Percentiles rank a stretch among this genome's conserved stretches.
phyloP scores from a whole-genome alignment of 64 coral and sea anemone genomes.

The Platygyra sinensis region DNA sequence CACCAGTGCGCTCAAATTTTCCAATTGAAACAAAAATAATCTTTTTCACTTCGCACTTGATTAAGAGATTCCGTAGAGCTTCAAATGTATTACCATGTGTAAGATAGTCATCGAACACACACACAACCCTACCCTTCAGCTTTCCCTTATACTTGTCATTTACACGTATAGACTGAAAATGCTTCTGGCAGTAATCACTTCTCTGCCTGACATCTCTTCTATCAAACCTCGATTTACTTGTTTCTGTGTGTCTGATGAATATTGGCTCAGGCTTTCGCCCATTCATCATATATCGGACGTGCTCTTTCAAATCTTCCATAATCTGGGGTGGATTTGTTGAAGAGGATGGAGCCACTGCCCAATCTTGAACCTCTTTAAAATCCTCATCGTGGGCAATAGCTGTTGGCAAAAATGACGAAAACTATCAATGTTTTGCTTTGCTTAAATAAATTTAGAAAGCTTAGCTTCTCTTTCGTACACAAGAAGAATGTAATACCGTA shows the following conservation, averaged over 20 bases:
- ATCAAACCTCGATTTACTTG: conserved; percentile 30
- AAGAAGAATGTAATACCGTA: no score
- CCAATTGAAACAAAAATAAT: conserved; percentile 75
- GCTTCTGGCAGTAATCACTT: conserved; percentile 45
- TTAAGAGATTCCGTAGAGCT: conserved; percentile 42
- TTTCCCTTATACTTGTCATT: conserved; percentile 34
- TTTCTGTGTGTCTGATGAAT: conserved; percentile 34
- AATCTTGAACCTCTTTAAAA: conserved; percentile 57
- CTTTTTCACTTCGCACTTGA: conserved; percentile 46
- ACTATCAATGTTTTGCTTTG: neutral
- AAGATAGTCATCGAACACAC: conserved; percentile 66
- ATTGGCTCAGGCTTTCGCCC: conserved; percentile 37
- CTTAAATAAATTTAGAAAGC: neutral
- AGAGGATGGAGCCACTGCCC: conserved; percentile 61
- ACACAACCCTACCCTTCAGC: conserved; percentile 59
- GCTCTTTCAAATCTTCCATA: conserved; percentile 54
- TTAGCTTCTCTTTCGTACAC: no score
- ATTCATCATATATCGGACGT: conserved; percentile 52
- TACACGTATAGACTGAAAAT: conserved; percentile 49
- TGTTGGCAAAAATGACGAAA: neutral
- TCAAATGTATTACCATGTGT: conserved; percentile 52
- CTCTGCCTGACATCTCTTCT: neutral
- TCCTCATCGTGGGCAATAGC: conserved; percentile 66
- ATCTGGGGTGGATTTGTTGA: conserved; percentile 5
- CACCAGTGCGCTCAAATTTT: neutral